Conservation (phyloP, 2,888 invertebrate genomes). For the Athripsodes cinereus region DNA sequence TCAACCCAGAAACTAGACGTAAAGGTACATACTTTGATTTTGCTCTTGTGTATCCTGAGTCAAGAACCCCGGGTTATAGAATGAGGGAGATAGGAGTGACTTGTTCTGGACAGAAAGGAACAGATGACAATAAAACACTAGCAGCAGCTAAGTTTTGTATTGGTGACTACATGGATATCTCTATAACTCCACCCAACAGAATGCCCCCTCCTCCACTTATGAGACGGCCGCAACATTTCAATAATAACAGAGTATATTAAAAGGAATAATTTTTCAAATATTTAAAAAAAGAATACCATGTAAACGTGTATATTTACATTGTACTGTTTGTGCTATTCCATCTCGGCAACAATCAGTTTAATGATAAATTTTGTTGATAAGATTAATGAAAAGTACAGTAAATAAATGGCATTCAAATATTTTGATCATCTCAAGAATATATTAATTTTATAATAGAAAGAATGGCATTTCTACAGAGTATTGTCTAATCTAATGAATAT, state of each 20-base stretch:
- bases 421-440: no score
- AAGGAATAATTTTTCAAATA: no score
- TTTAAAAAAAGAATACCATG: no score
- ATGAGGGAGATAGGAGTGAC: conserved; percentile 94
- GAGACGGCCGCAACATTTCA: conserved; percentile 59
- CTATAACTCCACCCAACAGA: conserved; percentile 80
- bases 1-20: conserved; percentile 92
- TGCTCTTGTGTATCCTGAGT: conserved; percentile 80
- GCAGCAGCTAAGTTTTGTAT: conserved; percentile 82
- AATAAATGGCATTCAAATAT: no score
- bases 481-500: no score
- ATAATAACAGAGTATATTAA: conserved; percentile 52
- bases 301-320: no score
- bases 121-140: conserved; percentile 91
- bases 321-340: no score
- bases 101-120: conserved; percentile 84
- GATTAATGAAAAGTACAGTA: no score
- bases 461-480: no score
- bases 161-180: conserved; percentile 96
- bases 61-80: conserved; percentile 71
- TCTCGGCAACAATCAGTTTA: no score
- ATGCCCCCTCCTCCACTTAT: conserved; percentile 62
- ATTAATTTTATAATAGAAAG: no score
- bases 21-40: conserved; percentile 98
- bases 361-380: no score